A percentile compares a stretch with the other conserved stretches of the same genome.
These are phyloP conservation scores for Bubo bubo DNA, from an alignment of 2,113 vertebrate genomes.

Conservation along the genomic window DNA sequence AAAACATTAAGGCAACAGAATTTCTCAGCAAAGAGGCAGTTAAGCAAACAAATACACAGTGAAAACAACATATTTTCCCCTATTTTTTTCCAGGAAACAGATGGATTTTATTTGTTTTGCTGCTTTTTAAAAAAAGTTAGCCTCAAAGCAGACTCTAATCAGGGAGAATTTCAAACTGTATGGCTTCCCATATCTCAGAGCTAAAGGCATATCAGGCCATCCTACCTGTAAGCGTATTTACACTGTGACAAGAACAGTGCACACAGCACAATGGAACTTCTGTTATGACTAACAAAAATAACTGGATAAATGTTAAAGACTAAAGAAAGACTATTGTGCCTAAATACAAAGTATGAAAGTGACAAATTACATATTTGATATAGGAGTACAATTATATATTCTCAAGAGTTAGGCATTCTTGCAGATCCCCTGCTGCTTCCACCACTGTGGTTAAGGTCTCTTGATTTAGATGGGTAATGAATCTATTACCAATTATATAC, in stretches of 20 bases:
- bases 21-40: not conserved
- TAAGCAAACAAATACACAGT: not conserved
- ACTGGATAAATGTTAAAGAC: not conserved
- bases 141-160: not conserved
- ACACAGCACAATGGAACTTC: not conserved
- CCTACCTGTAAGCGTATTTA: not conserved
- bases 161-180: not conserved
- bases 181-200: not conserved
- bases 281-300: not conserved
- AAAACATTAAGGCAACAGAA: not conserved
- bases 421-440: not conserved
- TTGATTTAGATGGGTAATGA: not conserved
- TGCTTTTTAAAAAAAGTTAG: not conserved
- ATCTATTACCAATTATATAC: not conserved
- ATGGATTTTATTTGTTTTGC: not conserved
- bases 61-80: not conserved
- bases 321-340: not conserved
- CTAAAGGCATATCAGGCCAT: not conserved
- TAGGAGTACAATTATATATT: not conserved
- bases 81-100: not conserved
- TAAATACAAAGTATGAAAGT: not conserved
- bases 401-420: not conserved
- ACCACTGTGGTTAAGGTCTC: not conserved
- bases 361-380: not conserved
- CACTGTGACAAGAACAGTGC: not conserved